phyloP scores from a whole-genome alignment of 2,888 invertebrate genomes.

The Acrocyrtus sp. region DNA sequence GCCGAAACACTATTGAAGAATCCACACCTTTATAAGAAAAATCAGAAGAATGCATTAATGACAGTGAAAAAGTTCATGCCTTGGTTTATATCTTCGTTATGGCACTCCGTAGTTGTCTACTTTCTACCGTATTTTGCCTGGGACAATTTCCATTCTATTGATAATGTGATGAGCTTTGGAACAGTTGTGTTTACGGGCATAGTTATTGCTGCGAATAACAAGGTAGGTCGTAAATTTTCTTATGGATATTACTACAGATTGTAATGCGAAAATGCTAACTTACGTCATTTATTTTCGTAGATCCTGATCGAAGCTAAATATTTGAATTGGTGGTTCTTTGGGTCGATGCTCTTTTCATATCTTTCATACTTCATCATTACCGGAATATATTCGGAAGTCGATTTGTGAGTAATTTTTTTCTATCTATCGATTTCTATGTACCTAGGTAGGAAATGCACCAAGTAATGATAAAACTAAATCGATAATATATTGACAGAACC shows the following conservation, averaged over 20 bases:
- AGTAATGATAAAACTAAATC: neutral
- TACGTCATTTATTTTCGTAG: too few species aligned
- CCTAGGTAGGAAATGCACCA: neutral
- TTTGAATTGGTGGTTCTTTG: conserved; percentile 70
- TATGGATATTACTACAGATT: neutral
- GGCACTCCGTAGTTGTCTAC: conserved; percentile 75
- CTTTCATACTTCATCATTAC: conserved; percentile 71
- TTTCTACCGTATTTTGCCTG: conserved; percentile 67
- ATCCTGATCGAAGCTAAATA: conserved; percentile 74
- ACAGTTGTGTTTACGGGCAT: conserved; percentile 72
- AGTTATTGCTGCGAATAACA: conserved; percentile 72
- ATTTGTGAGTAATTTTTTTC: neutral
- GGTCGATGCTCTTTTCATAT: conserved; percentile 71
- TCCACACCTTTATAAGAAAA: conserved; percentile 76
- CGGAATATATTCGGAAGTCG: conserved; percentile 71
- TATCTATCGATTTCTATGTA: neutral
- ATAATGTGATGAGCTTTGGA: conserved; percentile 71
- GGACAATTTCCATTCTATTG: conserved; percentile 54
- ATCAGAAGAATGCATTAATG: conserved; percentile 74
- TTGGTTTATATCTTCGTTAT: conserved; percentile 72
- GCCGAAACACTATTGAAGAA: conserved; percentile 70
- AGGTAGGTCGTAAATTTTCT: conserved; percentile 64
- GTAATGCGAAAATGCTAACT: neutral
- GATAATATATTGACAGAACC: neutral
- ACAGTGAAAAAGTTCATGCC: conserved; percentile 72